Evolutionary conservation across 2,113 vertebrate species (phyloP).

Genomic region (Phalacrocorax carbo): DNA sequence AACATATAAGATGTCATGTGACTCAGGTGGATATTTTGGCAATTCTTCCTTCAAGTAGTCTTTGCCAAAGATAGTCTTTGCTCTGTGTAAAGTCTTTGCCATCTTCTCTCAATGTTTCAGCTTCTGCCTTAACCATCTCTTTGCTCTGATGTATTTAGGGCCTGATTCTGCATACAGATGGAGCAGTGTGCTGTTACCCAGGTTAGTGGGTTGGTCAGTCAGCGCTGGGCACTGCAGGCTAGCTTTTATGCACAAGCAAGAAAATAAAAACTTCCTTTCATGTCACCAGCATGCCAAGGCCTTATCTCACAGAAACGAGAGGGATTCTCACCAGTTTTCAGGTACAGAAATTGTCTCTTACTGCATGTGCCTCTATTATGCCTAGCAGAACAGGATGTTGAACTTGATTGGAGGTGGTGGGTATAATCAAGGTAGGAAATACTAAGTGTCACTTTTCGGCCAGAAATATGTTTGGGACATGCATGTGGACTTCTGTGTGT

Average conservation of each 20-base stretch:
- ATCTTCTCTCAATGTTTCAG: neutral
- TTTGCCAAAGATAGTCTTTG: neutral
- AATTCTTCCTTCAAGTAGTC: neutral
- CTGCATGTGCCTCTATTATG: neutral
- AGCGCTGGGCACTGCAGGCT: neutral
- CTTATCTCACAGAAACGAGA: neutral
- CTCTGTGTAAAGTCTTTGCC: neutral
- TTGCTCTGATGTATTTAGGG: neutral
- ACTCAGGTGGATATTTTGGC: neutral
- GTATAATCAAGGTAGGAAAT: neutral
- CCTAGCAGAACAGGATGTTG: neutral
- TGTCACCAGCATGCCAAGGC: too few relatives aligned
- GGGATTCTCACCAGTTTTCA: neutral
- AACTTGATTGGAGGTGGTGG: neutral
- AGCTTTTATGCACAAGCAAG: neutral
- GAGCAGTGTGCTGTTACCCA: neutral
- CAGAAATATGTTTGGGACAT: rapidly evolving
- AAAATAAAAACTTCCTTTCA: neutral
- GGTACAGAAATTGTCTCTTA: neutral
- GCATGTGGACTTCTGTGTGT: neutral
- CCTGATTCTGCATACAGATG: neutral
- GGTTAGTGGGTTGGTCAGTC: neutral
- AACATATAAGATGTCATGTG: neutral
- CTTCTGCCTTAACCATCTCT: neutral
- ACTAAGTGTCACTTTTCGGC: neutral